Base-by-base conservation (phyloP, 53 echinoderm and acorn worm species). In the Astropecten irregularis region DNA sequence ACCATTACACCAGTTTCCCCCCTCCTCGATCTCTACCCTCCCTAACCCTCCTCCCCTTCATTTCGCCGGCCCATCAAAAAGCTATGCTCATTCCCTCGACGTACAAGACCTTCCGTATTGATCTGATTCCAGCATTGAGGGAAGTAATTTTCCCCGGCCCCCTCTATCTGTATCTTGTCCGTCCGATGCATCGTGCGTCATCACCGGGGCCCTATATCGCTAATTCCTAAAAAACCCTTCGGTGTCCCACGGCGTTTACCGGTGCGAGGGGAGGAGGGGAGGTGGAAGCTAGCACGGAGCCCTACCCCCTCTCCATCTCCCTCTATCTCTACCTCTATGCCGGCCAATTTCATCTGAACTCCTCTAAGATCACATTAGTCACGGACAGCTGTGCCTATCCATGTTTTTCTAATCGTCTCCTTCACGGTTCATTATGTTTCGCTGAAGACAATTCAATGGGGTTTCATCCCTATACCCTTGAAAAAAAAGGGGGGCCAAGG, bases 101-200 rank as follows among this genome's bases (percentile, higher is more conserved):
- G 46, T 27, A 11, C 23, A 4, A 32, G 22, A 16, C 40, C n/a
- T n/a, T n/a, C 46, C 46, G 11, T 68, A 68, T 68, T 46, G 68
- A 68, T 68, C 68, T 37, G 42, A 11, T 44, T 68, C 11, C 42
- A 8, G 6, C 42, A 8, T 42, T 42, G 19, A 16, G 18, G 16
- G 14, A 44, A 68, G 25, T 4, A 68, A 38, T 26, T n/a, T 68
- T 18, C 37, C 64, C 74, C n/a, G n/a, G n/a, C n/a, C n/a, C n/a
- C n/a, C n/a, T n/a, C n/a, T n/a, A n/a, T n/a, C 25, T 79, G 79
- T 79, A 79, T 79, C 79, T 42, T 46, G 13, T 46, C 28, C 25
- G 18, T n/a, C n/a, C n/a, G n/a, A n/a, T n/a, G n/a, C n/a, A n/a
- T 11, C 48, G 61, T 61, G 79, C 79, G 79, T 79, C 79, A 47